Base-by-base conservation (phyloP, 2,888 invertebrate genomes). In the Axea sp. region DNA sequence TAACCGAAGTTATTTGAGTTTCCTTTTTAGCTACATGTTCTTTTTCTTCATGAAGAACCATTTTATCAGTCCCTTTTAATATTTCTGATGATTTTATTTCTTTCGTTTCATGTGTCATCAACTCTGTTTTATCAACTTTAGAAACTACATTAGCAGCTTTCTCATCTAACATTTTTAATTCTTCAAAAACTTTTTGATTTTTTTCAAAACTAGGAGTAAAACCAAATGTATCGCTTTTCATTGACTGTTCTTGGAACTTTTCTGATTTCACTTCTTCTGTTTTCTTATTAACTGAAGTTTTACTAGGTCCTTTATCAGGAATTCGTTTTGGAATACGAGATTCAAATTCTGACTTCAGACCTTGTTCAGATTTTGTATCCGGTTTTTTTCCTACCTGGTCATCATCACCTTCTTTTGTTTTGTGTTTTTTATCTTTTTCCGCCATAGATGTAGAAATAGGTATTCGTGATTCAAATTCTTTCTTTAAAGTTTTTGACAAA, bases 321-420 rank as follows among this genome's bases (percentile, higher is more conserved):
- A 81, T 75, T 0, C 78, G 75, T 59, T 84, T 85, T 1, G 85
- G 84, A 39, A 85, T 85, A 17, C 82, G 78, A 0, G 84, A 84
- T 33, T 84, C 85, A 22, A 80, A 83, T 62, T 84, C 83, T 6
- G 74, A 76, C 53, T 78, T 80, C 8, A 73, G 75, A 1, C 57
- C 76, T 0, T 43, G 7, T 11, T 57, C 59, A 6, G 37, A 6
- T 31, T 31, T 53, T 4, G 37, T 22, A 28, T 26, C 55, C 4
- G 45, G 17, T 60, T 67, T 53, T 1, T 55, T 47, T 1, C 5
- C 2, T 22, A 41, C 31, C 26, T 53, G 22, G 12, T 76, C 67
- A 31, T 33, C 60, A 9, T 67, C 73, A 11, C 19, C 8, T 39
- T 83, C 81, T 47, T 80, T 80, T 0, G 28, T 12, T 43, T 72